Evolutionary conservation across 2,888 invertebrate species (phyloP), one percentile per base, ranked within the genome.

Genomic region (Lampropteryx suffumata): DNA sequence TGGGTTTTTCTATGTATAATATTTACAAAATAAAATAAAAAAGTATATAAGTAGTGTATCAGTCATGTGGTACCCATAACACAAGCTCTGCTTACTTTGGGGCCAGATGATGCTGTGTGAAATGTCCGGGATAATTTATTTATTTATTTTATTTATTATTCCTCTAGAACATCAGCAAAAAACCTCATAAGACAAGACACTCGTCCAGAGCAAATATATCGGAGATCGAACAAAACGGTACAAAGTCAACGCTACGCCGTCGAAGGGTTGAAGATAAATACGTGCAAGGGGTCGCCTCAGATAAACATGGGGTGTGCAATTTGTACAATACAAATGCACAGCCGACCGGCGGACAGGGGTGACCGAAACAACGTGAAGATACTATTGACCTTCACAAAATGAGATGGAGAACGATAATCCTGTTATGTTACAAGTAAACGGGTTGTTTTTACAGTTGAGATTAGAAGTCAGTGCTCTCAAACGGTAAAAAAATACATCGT

Each of bases 281-380:
- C 79, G 73, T 66, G 70, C 71, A 71, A 77, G 82, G 85, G 84
- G 79, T 71, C 69, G 78, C 66, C 76, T 71, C 69, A 83, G 85
- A 83, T 85, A 87, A 86, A 89, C 86, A 89, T 80, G 76, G 84
- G 84, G 79, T 70, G 83, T 76, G 78, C 88, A 87, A 89, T 90
- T 89, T 89, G 89, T 89, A 82, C 76, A 76, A 78, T 72, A 82
- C 80, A 84, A 87, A 84, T 82, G 84, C 75, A 75, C 80, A 82
- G 69, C 61, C 42, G 42, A 33, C 34, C 34, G 21, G 5, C 62
- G 50, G 55, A 47, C 41, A 48, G 46, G 50, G 44, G 52, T 51
- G 61, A 59, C 59, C 56, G 46, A 40, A 4, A 24, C 17, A 45
- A 50, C 52, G 10, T 21, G 51, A 39, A 47, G n/a, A 41, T 50